Evolutionary conservation across 2,113 vertebrate genomes (phyloP), one percentile per base, ranked within the genome.

Genomic region (Pseudorasbora parva): DNA sequence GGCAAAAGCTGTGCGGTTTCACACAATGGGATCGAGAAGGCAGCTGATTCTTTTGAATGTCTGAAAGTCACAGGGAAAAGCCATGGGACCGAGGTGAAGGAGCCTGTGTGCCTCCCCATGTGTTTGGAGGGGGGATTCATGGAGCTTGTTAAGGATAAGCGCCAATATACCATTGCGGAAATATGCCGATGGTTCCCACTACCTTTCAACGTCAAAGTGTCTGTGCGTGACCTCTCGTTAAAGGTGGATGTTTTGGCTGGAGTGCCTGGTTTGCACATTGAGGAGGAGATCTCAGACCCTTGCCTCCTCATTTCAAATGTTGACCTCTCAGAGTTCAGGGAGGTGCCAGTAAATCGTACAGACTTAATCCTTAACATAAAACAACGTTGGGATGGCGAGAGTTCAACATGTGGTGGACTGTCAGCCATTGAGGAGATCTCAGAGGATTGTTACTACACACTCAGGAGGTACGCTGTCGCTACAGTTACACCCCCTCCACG

Each of bases 151-250:
- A 94, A 95, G 21, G 96, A 97, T 77, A 94, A 93, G 86, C 94
- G 92, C 14, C 94, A 92, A 82, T 96, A 96, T 69, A 87, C 93
- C 54, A 84, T 97, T 81, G 90, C 90, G 0, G 93, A 95, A 71
- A 90, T 97, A 23, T 95, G 93, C 83, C 83, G 90, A 59, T 88
- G 92, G 71, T 96, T 96, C 81, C 87, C 1, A 10, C 85, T 96
- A 33, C 96, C 96, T 43, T 96, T 96, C 86, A 97, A 96, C 0
- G 95, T 95, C 83, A 96, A 96, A 85, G 95, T 96, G 30, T 95
- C 95, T 0, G 92, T 96, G 51, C 94, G 95, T 30, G 96, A 97
- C 86, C 92, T 96, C 79, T 95, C 93, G 3, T 56, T 95, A 0
- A 89, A 92, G 59, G 90, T 94, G n/a, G 96, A 97, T n/a, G 83